Conservation (phyloP, 2,797 vertebrate genomes). For the Lepidocolaptes lacrymiger region DNA sequence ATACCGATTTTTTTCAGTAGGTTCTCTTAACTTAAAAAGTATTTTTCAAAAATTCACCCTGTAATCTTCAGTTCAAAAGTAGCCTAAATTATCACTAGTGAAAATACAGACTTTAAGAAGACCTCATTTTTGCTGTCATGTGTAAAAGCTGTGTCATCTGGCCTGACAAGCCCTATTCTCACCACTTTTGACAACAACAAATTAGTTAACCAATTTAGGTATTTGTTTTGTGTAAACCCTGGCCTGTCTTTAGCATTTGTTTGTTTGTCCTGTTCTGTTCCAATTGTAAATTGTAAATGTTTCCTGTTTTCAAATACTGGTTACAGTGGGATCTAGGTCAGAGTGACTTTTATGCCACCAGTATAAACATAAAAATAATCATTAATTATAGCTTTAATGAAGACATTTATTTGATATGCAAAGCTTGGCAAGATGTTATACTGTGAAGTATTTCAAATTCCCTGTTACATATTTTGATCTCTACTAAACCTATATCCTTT, state of each 20-base stretch:
- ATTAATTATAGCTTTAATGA: constrained; percentile 21
- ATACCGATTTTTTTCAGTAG: background rate
- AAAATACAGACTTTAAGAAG: background rate
- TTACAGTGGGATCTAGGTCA: background rate
- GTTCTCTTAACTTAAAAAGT: background rate
- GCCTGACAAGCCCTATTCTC: background rate
- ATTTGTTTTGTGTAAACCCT: background rate
- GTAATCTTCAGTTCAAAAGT: background rate
- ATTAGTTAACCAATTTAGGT: background rate
- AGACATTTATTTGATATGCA: background rate
- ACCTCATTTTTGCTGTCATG: background rate
- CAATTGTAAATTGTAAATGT: background rate
- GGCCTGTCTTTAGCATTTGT: background rate
- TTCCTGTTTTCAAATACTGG: background rate
- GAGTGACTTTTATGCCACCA: background rate
- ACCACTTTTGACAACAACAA: background rate
- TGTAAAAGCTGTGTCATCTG: background rate
- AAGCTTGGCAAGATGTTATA: background rate
- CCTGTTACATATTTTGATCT: constrained; percentile 18
- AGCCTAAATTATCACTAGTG: background rate
- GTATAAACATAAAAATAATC: background rate
- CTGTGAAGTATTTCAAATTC: constrained; percentile 39
- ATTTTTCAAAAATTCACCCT: background rate
- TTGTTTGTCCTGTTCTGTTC: background rate
- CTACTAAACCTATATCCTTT: background rate